A percentile compares a stretch with the other conserved stretches of the same genome.
phyloP scores from a whole-genome alignment of 2,797 vertebrate genomes.

The Gambusia yucatana region DNA sequence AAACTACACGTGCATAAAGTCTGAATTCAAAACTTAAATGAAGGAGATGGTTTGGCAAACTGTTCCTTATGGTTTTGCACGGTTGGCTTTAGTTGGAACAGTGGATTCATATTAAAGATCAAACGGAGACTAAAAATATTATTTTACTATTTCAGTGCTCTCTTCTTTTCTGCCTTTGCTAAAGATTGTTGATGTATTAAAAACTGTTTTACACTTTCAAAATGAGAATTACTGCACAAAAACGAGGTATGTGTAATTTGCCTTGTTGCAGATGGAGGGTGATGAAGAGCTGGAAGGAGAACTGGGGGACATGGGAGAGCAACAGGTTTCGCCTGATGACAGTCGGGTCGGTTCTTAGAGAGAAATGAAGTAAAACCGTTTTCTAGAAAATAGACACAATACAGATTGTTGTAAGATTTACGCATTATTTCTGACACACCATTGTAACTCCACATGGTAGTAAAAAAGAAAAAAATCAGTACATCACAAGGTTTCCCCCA shows the following conservation, averaged over 20 bases:
- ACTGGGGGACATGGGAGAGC: constrained; percentile 83
- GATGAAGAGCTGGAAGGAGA: constrained; percentile 91
- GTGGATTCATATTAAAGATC: background rate
- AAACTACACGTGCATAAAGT: background rate
- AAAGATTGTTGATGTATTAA: background rate
- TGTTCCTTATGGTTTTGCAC: background rate
- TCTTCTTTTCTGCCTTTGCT: background rate
- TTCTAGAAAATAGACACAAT: background rate
- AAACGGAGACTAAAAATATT: background rate
- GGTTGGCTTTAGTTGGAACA: background rate
- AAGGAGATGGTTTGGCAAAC: background rate
- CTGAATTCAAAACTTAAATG: background rate
- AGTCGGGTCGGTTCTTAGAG: constrained; percentile 64
- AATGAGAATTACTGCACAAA: background rate
- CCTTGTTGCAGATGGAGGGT: constrained; percentile 85
- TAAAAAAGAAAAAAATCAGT: background rate
- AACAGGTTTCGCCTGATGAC: constrained; percentile 88
- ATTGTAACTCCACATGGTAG: background rate
- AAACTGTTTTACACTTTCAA: background rate
- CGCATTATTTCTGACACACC: background rate
- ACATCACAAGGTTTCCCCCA: background rate
- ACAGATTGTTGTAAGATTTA: background rate
- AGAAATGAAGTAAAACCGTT: background rate
- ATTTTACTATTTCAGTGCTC: background rate
- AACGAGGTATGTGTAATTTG: background rate